Percentiles rank a stretch among this genome's conserved stretches.
phyloP scores from a whole-genome alignment of 2,888 invertebrate genomes.

The Acleris cristana region DNA sequence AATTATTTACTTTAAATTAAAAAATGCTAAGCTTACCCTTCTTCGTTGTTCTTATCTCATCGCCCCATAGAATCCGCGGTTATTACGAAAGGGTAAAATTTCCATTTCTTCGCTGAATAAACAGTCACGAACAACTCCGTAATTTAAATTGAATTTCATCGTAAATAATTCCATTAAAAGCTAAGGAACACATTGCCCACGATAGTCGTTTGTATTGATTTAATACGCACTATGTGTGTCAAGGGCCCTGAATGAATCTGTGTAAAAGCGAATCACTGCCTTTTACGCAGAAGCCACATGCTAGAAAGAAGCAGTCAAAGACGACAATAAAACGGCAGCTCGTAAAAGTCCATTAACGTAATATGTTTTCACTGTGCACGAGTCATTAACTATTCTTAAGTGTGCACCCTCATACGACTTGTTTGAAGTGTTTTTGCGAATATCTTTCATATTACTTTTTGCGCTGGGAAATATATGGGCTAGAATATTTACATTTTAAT shows the following conservation, averaged over 20 bases:
- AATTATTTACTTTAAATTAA: slow-evolving; percentile 9
- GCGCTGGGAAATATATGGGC: too few relatives aligned
- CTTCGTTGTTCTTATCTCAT: slow-evolving; percentile 10
- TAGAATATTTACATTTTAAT: too few relatives aligned
- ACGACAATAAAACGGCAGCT: slow-evolving; percentile 21
- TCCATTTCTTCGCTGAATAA: slow-evolving; percentile 25
- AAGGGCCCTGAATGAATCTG: not conserved
- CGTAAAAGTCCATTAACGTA: slow-evolving; percentile 30
- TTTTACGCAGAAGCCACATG: slow-evolving; percentile 13
- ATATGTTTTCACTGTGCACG: slow-evolving; percentile 19
- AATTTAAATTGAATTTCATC: slow-evolving; percentile 24
- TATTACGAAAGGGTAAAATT: slow-evolving; percentile 29
- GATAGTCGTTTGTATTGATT: too few relatives aligned
- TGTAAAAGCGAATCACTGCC: slow-evolving; percentile 15
- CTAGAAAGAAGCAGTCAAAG: not conserved
- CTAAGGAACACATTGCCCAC: not conserved
- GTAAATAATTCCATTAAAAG: slow-evolving; percentile 7
- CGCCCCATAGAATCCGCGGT: slow-evolving; percentile 11
- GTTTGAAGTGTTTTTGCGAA: slow-evolving; percentile 1
- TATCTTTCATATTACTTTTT: not conserved
- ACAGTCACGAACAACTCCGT: slow-evolving; percentile 8
- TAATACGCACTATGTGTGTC: too few relatives aligned
- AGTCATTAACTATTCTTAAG: slow-evolving; percentile 24
- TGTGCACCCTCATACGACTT: slow-evolving; percentile 10
- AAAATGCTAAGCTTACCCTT: slow-evolving; percentile 1